Percentiles rank a stretch among this genome's conserved stretches.
These are phyloP conservation scores for Telenomus remus DNA, from an alignment of 1,140 invertebrate species.

Conservation along the genomic window DNA sequence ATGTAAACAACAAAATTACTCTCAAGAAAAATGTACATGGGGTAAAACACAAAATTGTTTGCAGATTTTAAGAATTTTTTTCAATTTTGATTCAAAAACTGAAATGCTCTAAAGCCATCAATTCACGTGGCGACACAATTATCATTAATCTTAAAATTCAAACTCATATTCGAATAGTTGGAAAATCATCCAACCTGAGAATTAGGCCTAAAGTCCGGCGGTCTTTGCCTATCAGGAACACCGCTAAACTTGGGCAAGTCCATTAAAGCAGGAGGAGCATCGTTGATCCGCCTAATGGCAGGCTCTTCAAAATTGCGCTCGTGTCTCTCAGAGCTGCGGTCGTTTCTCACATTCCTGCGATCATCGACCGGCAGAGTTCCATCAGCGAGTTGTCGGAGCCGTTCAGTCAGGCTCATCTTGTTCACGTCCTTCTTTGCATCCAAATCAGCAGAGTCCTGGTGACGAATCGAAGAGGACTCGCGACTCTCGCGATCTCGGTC, in stretches of 20 bases:
- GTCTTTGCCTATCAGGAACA: constrained; percentile 62
- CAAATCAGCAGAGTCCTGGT: constrained; percentile 58
- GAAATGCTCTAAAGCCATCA: too few species aligned
- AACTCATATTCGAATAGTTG: too few species aligned
- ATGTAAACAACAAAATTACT: too few species aligned
- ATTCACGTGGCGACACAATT: too few species aligned
- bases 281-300: constrained; percentile 51
- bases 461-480: constrained; percentile 48
- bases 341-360: constrained; percentile 57
- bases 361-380: constrained; percentile 71
- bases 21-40: too few species aligned
- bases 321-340: constrained; percentile 61
- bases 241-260: constrained; percentile 69
- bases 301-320: constrained; percentile 63
- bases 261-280: constrained; percentile 67
- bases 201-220: constrained; percentile 60
- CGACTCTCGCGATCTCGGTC: constrained; percentile 57
- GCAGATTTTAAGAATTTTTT: too few species aligned
- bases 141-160: too few species aligned
- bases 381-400: constrained; percentile 72
- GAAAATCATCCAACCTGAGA: too few species aligned
- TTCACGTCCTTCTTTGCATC: constrained; percentile 63
- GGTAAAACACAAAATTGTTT: too few species aligned
- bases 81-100: too few species aligned
- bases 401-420: constrained; percentile 71